Percentiles rank a stretch among this genome's conserved stretches.
phyloP scores from a whole-genome alignment of 1,140 invertebrate genomes.

The Neodiprion lecontei region DNA sequence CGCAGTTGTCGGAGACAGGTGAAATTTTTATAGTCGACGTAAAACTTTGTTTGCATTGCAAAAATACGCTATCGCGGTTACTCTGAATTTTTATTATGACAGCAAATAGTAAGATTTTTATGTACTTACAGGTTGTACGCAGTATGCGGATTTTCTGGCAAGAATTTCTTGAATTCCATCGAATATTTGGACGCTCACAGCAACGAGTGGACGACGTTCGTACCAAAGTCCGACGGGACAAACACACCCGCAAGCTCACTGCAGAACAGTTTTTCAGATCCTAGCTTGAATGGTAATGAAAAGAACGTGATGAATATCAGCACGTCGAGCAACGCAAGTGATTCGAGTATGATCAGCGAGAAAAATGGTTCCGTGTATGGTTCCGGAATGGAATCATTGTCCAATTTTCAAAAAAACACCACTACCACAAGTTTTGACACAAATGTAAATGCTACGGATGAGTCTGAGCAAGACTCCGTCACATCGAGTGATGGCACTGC shows the following conservation, averaged over 20 bases:
- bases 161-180: slow-evolving; percentile 82
- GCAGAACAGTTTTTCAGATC: slow-evolving; percentile 29
- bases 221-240: slow-evolving; percentile 44
- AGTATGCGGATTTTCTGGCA: slow-evolving; percentile 82
- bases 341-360: neutral
- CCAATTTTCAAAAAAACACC: neutral
- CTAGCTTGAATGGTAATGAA: slow-evolving; percentile 30
- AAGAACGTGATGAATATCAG: slow-evolving; percentile 24
- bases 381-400: neutral
- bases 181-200: slow-evolving; percentile 77
- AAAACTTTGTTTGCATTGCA: slow-evolving; percentile 11
- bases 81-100: no score
- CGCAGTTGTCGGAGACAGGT: slow-evolving; percentile 69
- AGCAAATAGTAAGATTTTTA: neutral
- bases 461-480: neutral
- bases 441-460: neutral
- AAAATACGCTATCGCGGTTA: no score
- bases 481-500: neutral
- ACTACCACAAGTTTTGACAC: neutral
- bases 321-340: neutral
- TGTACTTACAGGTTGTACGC: slow-evolving; percentile 68
- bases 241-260: slow-evolving; percentile 38
- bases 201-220: slow-evolving; percentile 78
- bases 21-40: slow-evolving; percentile 7
- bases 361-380: neutral